These are phyloP conservation scores for Jaculus jaculus DNA, from an alignment of 2,113 vertebrate species.

Conservation along the genomic window DNA sequence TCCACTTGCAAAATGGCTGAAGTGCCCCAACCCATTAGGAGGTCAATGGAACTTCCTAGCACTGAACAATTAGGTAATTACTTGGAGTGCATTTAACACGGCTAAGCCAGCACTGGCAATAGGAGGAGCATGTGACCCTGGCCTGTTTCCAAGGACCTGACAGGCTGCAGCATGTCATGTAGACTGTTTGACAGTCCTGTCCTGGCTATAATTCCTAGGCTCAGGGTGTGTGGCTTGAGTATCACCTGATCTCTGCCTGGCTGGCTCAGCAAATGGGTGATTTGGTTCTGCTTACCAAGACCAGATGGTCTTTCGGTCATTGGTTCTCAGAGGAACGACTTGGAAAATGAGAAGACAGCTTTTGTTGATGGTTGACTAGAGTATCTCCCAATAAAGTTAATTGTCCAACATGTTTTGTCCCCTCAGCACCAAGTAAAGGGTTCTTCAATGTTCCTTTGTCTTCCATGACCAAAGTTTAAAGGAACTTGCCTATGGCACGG, in stretches of 20 bases:
- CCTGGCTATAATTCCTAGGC: neutral
- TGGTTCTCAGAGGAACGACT: conserved; percentile 27
- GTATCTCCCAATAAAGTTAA: conserved; percentile 17
- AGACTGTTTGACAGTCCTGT: neutral
- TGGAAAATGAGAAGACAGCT: conserved; percentile 56
- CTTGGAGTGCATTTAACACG: neutral
- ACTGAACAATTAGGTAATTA: neutral
- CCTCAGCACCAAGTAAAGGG: neutral
- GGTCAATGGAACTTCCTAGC: neutral
- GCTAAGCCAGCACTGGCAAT: neutral
- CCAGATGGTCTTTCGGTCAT: neutral
- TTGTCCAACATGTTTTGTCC: neutral
- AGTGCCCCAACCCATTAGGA: neutral
- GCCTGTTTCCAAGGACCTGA: neutral
- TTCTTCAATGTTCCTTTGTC: neutral
- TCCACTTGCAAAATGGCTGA: neutral
- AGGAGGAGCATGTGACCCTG: too few species aligned
- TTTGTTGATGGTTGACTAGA: conserved; percentile 32
- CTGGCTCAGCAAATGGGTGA: neutral
- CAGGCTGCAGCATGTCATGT: fast-evolving
- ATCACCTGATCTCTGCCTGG: neutral
- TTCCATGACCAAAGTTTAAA: neutral
- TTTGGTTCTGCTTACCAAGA: neutral
- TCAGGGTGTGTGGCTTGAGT: neutral
- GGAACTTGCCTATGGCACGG: neutral